A percentile compares a stretch with the other conserved stretches of the same genome.
These are phyloP conservation scores for Hippoglossus stenolepis DNA, from an alignment of 2,113 vertebrate genomes.

Conservation along the genomic window DNA sequence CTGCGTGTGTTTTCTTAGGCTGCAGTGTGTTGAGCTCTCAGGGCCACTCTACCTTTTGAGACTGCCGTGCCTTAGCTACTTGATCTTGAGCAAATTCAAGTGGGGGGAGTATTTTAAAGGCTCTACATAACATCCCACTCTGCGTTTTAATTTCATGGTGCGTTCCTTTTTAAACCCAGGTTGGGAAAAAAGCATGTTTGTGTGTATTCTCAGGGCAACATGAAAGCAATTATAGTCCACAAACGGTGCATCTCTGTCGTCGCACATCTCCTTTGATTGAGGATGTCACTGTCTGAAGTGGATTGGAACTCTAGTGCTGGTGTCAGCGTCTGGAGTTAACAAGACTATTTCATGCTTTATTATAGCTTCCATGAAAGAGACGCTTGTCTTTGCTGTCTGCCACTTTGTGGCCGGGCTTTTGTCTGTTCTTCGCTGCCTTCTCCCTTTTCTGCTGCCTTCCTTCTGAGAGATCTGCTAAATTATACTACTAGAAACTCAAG, in stretches of 20 bases:
- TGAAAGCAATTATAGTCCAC: constrained; percentile 33
- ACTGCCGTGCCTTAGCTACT: neutral
- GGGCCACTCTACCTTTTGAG: neutral
- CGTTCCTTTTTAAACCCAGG: constrained; percentile 15
- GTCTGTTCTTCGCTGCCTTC: constrained; percentile 24
- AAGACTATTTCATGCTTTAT: constrained; percentile 70
- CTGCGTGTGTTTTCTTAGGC: no score
- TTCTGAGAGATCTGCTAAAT: constrained; percentile 37
- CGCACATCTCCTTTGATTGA: constrained; percentile 44
- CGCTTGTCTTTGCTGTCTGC: constrained; percentile 43
- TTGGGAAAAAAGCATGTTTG: constrained; percentile 26
- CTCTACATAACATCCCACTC: neutral
- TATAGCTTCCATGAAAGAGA: constrained; percentile 64
- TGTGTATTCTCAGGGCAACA: constrained; percentile 27
- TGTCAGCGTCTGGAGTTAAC: constrained; percentile 46
- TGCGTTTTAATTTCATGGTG: neutral
- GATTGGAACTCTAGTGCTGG: constrained; percentile 25
- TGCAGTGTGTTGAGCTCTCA: neutral
- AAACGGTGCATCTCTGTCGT: constrained; percentile 42
- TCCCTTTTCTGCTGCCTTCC: constrained; percentile 21
- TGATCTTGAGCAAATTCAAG: neutral
- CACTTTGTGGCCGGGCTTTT: constrained; percentile 38
- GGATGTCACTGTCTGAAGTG: constrained; percentile 45
- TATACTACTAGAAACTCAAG: constrained; percentile 35
- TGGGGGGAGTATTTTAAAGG: neutral